Base-by-base conservation (phyloP, 1,140 invertebrate genomes). In the Penaeus vannamei region DNA sequence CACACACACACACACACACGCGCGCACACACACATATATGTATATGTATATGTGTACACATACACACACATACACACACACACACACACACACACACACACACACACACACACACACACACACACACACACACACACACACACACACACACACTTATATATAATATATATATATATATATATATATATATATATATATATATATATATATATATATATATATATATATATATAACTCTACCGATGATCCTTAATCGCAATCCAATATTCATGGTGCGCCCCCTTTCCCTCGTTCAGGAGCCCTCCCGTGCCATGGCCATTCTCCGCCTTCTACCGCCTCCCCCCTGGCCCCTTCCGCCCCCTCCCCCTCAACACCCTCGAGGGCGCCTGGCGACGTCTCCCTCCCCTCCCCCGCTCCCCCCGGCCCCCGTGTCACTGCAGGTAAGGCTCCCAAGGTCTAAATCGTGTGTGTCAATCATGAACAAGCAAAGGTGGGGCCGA, bases 401-500 rank as follows among this genome's bases (percentile, higher is more conserved):
- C 36, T 26, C 46, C 17, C 85, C 29, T 61, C 85, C 36, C 32
- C 36, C n/a, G 36, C 76, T 26, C 59, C 8, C 64, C 85, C 46
- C 76, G 29, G 76, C 86, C 62, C n/a, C 62, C 80, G 81, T 88
- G 86, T 88, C 86, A 88, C 86, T 88, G 86, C 86, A 88, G 80
- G 81, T 84, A 84, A 69, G 60, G 80, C 81, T 88, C 86, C 86
- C 86, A 84, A 88, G 81, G 86, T 88, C 81, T 88, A 88, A 88
- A 84, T 88, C 80, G 86, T 83, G 86, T 84, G 86, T 84, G 86
- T 88, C 86, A 88, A 88, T 88, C 86, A 88, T 88, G 86, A 88
- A 88, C 86, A 88, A 88, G 86, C 86, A 88, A 88, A 88, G 86
- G 86, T 84, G 86, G 86, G 86, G 86, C 86, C 64, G 81, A 88